phyloP scores from a whole-genome alignment of 2,113 vertebrate species.

The Coregonus clupeaformis region DNA sequence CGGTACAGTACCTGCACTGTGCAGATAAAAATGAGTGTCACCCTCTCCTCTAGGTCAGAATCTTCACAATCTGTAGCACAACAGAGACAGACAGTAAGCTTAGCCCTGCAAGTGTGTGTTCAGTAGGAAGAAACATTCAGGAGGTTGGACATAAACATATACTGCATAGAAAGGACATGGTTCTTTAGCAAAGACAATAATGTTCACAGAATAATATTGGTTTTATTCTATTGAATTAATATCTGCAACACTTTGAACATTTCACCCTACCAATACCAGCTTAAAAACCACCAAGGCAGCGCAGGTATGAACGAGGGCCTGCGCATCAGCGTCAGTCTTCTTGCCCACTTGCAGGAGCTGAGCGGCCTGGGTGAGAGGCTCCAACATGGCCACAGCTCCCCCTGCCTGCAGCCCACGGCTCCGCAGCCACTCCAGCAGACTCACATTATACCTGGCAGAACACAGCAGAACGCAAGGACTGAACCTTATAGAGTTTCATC shows the following conservation, averaged over 20 bases:
- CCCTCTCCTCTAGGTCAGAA: conserved; percentile 69
- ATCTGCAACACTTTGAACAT: neutral
- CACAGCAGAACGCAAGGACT: neutral
- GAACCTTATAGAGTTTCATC: neutral
- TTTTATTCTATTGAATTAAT: too few relatives aligned
- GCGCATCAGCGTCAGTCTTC: conserved; percentile 65
- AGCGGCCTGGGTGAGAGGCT: conserved; percentile 79
- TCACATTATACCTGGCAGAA: conserved; percentile 80
- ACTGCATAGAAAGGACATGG: neutral
- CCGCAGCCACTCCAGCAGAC: conserved; percentile 78
- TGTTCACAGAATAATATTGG: neutral
- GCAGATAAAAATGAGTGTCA: conserved; percentile 73
- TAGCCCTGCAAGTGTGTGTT: too few relatives aligned
- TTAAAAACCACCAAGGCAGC: conserved; percentile 67
- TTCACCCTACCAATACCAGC: too few relatives aligned
- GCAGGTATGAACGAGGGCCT: conserved; percentile 74
- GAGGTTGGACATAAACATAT: neutral
- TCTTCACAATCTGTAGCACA: conserved; percentile 73
- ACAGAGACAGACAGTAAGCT: neutral
- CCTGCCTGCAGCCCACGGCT: conserved; percentile 68
- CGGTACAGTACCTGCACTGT: conserved; percentile 65
- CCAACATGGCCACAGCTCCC: conserved; percentile 63
- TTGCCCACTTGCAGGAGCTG: conserved; percentile 81
- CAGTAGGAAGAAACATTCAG: too few relatives aligned
- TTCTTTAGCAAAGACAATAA: neutral